Conservation (phyloP, 2,113 vertebrate genomes). For the Nothoprocta pentlandii region DNA sequence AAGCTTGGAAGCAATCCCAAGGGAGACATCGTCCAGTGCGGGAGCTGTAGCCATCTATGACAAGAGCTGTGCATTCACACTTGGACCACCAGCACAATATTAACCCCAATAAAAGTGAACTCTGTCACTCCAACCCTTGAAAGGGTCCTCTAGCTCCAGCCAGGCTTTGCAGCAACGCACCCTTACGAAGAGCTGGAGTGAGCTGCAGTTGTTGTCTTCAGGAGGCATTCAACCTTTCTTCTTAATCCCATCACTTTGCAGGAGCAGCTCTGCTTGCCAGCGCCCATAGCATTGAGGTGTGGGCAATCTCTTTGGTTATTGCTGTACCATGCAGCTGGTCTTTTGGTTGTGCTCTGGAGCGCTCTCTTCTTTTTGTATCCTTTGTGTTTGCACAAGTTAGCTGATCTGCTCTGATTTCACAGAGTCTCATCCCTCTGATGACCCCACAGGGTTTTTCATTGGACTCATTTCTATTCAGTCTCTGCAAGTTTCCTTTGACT, state of each 20-base stretch:
- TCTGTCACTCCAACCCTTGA: background rate
- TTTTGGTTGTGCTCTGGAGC: background rate
- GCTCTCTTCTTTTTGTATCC: background rate
- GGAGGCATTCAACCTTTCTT: background rate
- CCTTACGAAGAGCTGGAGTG: background rate
- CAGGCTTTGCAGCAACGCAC: background rate
- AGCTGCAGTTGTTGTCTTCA: background rate
- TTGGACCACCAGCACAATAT: background rate
- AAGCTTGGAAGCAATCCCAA: rapidly evolving
- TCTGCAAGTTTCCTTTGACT: background rate
- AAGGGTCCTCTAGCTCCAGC: background rate
- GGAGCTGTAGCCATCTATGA: background rate
- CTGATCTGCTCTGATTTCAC: background rate
- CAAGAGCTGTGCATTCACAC: background rate
- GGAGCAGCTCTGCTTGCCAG: background rate
- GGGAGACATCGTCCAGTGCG: background rate
- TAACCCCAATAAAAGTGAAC: background rate
- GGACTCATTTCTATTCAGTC: background rate
- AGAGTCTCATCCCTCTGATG: background rate
- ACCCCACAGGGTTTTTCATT: background rate
- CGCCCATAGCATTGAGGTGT: background rate
- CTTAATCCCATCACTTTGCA: background rate
- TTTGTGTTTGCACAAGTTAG: rapidly evolving
- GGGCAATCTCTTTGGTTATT: background rate
- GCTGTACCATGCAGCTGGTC: rapidly evolving